Conservation (phyloP, 2,888 invertebrate genomes). For the Teleiodes luculella region DNA sequence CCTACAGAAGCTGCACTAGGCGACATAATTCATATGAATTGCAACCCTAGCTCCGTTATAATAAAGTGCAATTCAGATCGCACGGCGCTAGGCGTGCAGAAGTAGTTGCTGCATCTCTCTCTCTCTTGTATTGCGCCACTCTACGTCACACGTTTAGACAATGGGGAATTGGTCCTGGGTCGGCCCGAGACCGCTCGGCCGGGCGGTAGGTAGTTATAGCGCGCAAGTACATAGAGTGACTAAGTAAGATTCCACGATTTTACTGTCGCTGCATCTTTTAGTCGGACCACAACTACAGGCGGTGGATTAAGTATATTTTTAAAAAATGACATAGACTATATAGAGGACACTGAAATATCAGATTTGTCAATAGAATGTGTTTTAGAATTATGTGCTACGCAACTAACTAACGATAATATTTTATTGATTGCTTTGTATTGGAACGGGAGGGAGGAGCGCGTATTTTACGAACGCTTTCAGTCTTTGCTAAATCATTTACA, state of each 20-base stretch:
- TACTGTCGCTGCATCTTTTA: conserved; percentile 16
- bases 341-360: neutral
- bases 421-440: conserved; percentile 1
- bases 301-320: conserved; percentile 13
- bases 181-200: no score
- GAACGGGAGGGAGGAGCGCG: conserved; percentile 3
- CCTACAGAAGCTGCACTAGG: no score
- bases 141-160: no score
- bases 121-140: no score
- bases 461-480: neutral
- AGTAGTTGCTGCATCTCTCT: no score
- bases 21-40: no score
- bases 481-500: neutral
- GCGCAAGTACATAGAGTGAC: no score
- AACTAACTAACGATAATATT: neutral
- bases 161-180: no score
- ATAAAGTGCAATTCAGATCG: no score
- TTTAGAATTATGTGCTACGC: neutral
- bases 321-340: conserved; percentile 11
- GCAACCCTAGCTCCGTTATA: no score
- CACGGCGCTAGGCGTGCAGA: no score
- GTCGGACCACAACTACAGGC: conserved; percentile 9
- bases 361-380: conserved; percentile 7
- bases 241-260: conserved; percentile 11
- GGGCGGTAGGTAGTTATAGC: no score